Evolutionary conservation across 2,797 vertebrate species (phyloP).

Genomic region (Acomys russatus): DNA sequence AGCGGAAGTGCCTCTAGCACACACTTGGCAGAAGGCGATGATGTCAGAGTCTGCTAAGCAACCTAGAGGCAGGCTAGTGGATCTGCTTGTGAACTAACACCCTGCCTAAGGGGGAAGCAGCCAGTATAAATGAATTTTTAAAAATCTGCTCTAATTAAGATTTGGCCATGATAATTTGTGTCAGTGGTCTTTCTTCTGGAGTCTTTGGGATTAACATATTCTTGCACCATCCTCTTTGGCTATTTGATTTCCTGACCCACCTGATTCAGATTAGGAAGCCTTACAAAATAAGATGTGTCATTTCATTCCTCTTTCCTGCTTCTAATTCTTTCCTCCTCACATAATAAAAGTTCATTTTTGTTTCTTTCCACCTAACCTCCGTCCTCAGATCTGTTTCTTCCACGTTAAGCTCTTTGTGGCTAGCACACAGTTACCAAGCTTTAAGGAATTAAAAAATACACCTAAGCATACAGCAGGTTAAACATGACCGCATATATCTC

Average conservation of each 20-base stretch:
- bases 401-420: neutral
- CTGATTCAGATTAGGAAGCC: neutral
- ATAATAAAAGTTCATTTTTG: neutral
- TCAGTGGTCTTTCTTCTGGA: neutral
- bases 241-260: neutral
- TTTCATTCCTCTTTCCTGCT: neutral
- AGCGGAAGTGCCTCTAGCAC: no score
- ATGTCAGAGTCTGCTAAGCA: no score
- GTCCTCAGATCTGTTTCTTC: neutral
- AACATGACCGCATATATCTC: neutral
- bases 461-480: neutral
- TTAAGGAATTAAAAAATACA: neutral
- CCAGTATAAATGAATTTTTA: neutral
- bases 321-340: neutral
- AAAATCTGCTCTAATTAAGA: neutral
- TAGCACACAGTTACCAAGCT: neutral
- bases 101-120: neutral
- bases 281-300: constrained; percentile 6
- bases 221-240: neutral
- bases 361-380: neutral
- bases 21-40: no score
- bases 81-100: no score
- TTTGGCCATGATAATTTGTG: neutral
- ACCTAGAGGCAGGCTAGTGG: no score
- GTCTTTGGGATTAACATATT: neutral